Evolutionary conservation across 2,113 vertebrate species (phyloP).

Genomic region (Uria lomvia): DNA sequence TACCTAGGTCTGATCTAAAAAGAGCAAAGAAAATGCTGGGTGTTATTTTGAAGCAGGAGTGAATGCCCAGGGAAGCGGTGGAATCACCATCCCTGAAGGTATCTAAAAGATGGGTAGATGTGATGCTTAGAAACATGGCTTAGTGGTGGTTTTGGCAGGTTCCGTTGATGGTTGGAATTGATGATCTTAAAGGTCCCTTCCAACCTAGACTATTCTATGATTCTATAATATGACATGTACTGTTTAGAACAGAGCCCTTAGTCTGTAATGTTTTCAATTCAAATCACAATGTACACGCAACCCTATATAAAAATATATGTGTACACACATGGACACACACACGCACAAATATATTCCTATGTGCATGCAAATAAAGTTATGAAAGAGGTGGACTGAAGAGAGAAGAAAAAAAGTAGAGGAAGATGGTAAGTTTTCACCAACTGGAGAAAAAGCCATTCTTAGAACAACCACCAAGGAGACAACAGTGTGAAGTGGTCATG

Average conservation of each 20-base stretch:
- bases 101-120: not conserved
- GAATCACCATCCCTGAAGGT: not conserved
- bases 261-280: not conserved
- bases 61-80: not conserved
- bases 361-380: not conserved
- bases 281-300: not conserved
- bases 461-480: not conserved
- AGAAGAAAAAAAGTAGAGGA: not conserved
- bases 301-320: not conserved
- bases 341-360: no score
- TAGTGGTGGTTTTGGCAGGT: not conserved
- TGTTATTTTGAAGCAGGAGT: not conserved
- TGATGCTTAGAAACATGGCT: not conserved
- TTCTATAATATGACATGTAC: not conserved
- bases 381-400: not conserved
- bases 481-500: not conserved
- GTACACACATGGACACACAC: not conserved
- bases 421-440: not conserved
- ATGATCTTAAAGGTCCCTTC: not conserved
- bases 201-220: not conserved
- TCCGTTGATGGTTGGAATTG: not conserved
- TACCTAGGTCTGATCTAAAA: not conserved
- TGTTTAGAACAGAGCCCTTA: not conserved
- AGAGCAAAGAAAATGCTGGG: not conserved
- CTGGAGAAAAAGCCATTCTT: not conserved